Conservation (phyloP, 2,888 invertebrate species). For the Drosophila monieri region DNA sequence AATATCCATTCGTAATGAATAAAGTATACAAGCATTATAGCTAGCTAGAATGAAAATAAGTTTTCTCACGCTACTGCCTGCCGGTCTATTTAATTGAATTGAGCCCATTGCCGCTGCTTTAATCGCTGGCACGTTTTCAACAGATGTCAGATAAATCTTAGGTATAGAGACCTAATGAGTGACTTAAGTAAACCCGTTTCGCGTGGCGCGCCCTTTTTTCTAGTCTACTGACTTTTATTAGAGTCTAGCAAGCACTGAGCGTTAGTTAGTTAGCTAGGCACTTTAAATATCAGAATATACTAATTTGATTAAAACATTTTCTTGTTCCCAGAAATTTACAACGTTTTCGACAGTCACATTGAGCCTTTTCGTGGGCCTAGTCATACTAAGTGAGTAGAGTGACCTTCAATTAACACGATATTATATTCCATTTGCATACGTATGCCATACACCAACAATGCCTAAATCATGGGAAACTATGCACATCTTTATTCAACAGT, state of each 20-base stretch:
- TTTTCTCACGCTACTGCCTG: slow-evolving; percentile 54
- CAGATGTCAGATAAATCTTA: slow-evolving; percentile 52
- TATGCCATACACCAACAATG: slow-evolving; percentile 15
- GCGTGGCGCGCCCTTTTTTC: slow-evolving; percentile 59
- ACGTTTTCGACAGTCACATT: slow-evolving; percentile 96
- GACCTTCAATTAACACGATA: slow-evolving; percentile 34
- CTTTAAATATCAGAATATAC: slow-evolving; percentile 7
- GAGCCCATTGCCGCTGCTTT: slow-evolving; percentile 41
- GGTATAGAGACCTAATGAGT: slow-evolving; percentile 44
- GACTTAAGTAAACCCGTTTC: slow-evolving; percentile 18
- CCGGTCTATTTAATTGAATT: slow-evolving; percentile 55
- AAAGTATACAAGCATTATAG: not conserved
- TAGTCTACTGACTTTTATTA: slow-evolving; percentile 8
- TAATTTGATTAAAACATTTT: slow-evolving; percentile 5
- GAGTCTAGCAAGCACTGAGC: not conserved
- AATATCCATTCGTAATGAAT: too few relatives aligned
- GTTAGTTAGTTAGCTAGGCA: slow-evolving; percentile 1
- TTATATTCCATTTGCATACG: slow-evolving; percentile 45
- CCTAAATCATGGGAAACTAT: slow-evolving; percentile 29
- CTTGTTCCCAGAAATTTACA: slow-evolving; percentile 90
- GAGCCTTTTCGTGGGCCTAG: slow-evolving; percentile 96
- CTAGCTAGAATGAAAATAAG: not conserved
- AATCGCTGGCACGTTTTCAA: slow-evolving; percentile 65
- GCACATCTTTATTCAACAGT: slow-evolving; percentile 85
- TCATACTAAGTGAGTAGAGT: slow-evolving; percentile 92